Base-by-base conservation (phyloP, 92 coral and sea anemone species). In the Bergia sp. region DNA sequence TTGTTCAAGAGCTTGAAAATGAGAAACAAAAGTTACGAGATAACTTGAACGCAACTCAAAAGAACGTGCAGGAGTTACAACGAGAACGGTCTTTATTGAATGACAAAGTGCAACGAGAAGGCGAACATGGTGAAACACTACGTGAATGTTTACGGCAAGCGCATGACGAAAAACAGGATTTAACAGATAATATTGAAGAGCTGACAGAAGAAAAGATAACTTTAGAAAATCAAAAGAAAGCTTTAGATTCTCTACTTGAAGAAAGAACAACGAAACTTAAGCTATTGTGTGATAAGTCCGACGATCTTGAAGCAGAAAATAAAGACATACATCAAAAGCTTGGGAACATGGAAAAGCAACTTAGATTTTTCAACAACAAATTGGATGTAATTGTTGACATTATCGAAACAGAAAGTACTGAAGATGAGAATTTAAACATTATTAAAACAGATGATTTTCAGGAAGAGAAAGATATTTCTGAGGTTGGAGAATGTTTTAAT, bases 101-200 rank as follows among this genome's bases (percentile, higher is more conserved):
- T 36, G 94, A 93, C 66, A 96, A 94, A 88, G 81, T 94, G 39
- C 86, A 91, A 78, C 94, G 92, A 87, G 92, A 85, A 83, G 89
- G 92, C 77, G 96, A 92, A 37, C 88, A 91, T 76, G 89, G 89
- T n/a, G 90, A 93, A 37, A 94, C 98, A 50, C 88, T 97, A 66
- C 97, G 94, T 71, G 92, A 90, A 41, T 93, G 98, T 78, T 88
- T 97, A 77, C 96, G 93, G 16, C 98, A 96, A 65, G 93, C 94
- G 6, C 94, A 93, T 85, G 98, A 94, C 57, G 98, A 96, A 69
- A 97, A 96, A 78, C 91, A 92, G 29, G 98, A 96, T 53, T 90
- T 91, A 57, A 75, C 89, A 76, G 97, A 95, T 77, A 93, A 96
- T 21, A 75, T 97, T 47, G 98, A 96, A 73, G 95, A 96, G 82